These are phyloP conservation scores for Noctua fimbriata DNA, from an alignment of 2,888 invertebrate genomes.

Conservation along the genomic window DNA sequence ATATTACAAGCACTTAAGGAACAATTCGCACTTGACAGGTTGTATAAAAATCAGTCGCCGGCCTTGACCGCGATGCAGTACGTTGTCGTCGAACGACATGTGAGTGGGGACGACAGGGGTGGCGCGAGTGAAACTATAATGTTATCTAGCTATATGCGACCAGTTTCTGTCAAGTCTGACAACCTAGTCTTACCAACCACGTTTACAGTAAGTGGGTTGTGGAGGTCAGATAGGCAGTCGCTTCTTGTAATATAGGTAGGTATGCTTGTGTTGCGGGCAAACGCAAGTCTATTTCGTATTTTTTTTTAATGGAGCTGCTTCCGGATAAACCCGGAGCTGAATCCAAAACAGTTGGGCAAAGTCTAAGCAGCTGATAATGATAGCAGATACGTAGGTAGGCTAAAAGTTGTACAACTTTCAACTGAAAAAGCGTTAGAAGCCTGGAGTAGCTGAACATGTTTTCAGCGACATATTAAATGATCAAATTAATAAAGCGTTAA, in stretches of 20 bases:
- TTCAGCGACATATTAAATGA: no score
- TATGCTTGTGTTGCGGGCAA: no score
- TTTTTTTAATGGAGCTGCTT: background rate
- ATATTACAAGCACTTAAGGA: slow-evolving; percentile 59
- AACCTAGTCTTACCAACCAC: background rate
- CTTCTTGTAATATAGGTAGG: no score
- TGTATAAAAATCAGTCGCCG: slow-evolving; percentile 85
- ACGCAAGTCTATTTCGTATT: no score
- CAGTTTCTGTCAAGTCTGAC: background rate
- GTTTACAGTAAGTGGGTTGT: background rate
- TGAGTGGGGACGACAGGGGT: slow-evolving; percentile 60
- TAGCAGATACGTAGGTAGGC: no score
- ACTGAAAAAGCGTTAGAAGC: no score
- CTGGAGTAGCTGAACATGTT: no score
- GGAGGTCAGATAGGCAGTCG: background rate
- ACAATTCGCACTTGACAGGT: slow-evolving; percentile 58
- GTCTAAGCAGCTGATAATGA: background rate
- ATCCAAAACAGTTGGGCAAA: no score
- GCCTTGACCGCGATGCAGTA: slow-evolving; percentile 84
- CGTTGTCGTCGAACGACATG: slow-evolving; percentile 76
- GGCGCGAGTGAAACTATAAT: background rate
- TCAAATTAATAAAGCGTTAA: no score
- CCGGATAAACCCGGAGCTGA: background rate
- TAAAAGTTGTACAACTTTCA: no score
- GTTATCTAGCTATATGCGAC: background rate